These are phyloP conservation scores for Clamator glandarius DNA, from an alignment of 2,797 vertebrate species.

Conservation along the genomic window DNA sequence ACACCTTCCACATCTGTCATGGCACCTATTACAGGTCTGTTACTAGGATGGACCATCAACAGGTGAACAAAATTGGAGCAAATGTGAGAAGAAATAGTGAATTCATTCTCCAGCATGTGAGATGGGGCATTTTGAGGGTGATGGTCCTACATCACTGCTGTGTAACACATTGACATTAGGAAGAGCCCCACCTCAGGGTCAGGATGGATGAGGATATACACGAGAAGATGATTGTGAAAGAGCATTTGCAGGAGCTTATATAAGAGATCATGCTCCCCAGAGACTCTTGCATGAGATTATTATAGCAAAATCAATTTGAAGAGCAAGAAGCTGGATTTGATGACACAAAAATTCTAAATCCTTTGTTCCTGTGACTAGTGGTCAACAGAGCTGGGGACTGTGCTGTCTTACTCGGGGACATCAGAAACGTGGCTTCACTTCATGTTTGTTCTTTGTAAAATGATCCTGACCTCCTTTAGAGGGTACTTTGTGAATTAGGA, in stretches of 20 bases:
- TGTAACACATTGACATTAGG: neutral
- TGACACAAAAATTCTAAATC: constrained; percentile 53
- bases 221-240: neutral
- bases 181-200: neutral
- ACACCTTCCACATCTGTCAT: neutral
- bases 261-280: neutral
- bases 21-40: neutral
- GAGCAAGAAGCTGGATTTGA: constrained; percentile 49
- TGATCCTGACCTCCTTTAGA: constrained; percentile 12
- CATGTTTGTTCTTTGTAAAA: constrained; percentile 16
- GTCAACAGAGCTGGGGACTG: neutral
- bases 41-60: neutral
- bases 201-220: neutral
- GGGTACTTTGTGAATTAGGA: neutral
- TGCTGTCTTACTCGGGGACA: neutral
- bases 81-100: neutral
- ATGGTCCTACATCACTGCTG: neutral
- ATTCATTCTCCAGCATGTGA: neutral
- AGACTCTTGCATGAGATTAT: constrained; percentile 21
- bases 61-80: neutral
- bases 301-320: constrained; percentile 45
- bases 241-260: constrained; percentile 19
- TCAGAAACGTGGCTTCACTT: constrained; percentile 29
- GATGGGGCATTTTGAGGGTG: neutral
- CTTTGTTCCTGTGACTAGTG: neutral